Evolutionary conservation across 1,140 invertebrate species (phyloP), one percentile per base, ranked within the genome.

Genomic region (Sminthurides bifidus): DNA sequence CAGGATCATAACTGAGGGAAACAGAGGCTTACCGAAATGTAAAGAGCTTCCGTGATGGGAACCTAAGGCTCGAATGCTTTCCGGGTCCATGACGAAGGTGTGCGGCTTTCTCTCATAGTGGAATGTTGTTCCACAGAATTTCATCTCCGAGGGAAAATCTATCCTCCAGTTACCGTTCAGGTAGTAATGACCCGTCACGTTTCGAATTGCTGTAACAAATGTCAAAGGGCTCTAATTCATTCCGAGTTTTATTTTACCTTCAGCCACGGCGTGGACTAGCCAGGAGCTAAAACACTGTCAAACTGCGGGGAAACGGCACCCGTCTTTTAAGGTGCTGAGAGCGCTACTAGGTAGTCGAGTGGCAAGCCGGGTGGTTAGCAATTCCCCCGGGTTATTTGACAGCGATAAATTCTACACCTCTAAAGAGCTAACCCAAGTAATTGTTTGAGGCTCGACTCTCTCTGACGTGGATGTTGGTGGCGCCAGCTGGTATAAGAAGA

Each of bases 91-190:
- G 3, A 49, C 8, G 66, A 89, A 83, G 15, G 81, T 82, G 68
- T 85, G 79, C 3, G 83, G 80, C 67, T 81, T 82, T 51, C 87
- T 76, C 63, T 87, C 82, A 69, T 96, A 96, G 68, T 85, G 80
- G 77, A 93, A 93, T 64, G 80, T 80, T 1, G 82, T 81, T 4
- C 87, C 87, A 15, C 86, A 83, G 65, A 91, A 87, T 51, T 76
- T 74, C 56, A 88, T 72, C 27, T 81, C 81, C 46, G 82, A 75
- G 0, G 89, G 87, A 69, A 86, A 89, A 70, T 92, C 87, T 67
- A 96, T 93, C 66, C 82, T 79, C 81, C 87, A 94, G 68, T 94
- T 86, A 4, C 92, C 92, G 71, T 96, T 96, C 17, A 96, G 73
- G 68, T 92, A 93, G 68, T 88, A 97, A 63, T 84, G 75, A 14